phyloP scores from a whole-genome alignment of 2,888 invertebrate genomes.

The Mesochorus sp. region DNA sequence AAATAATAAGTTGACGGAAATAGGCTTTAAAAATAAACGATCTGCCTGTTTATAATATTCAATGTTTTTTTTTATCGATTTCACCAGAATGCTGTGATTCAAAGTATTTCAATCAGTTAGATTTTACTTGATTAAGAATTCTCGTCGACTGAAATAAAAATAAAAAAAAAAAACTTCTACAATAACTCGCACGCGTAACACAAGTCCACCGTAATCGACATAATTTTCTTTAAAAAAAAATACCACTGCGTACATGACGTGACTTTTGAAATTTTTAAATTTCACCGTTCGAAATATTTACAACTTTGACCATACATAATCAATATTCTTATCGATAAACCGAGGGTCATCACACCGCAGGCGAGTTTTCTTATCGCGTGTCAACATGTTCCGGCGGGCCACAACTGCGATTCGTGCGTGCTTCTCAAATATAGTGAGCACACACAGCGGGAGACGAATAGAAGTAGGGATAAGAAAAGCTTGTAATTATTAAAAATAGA shows the following conservation, averaged over 20 bases:
- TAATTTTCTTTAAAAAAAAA: no score
- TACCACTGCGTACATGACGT: no score
- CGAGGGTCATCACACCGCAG: not conserved
- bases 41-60: not conserved
- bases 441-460: constrained; percentile 62
- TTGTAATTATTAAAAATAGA: not conserved
- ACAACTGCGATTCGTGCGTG: constrained; percentile 46
- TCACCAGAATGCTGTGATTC: not conserved
- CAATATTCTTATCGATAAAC: not conserved
- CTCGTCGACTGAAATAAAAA: no score
- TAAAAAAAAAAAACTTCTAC: no score
- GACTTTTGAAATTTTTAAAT: no score
- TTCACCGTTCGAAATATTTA: no score
- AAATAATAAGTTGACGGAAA: constrained; percentile 24
- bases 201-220: no score
- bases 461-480: not conserved
- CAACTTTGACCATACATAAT: no score
- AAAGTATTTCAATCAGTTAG: no score
- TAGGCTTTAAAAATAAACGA: constrained; percentile 14
- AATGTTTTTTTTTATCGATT: constrained; percentile 24
- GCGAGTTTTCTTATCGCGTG: constrained; percentile 23
- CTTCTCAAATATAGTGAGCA: not conserved
- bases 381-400: constrained; percentile 13
- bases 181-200: no score
- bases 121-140: no score